Base-by-base conservation (phyloP, 1,140 invertebrate species). In the Cheumatopsyche charites region DNA sequence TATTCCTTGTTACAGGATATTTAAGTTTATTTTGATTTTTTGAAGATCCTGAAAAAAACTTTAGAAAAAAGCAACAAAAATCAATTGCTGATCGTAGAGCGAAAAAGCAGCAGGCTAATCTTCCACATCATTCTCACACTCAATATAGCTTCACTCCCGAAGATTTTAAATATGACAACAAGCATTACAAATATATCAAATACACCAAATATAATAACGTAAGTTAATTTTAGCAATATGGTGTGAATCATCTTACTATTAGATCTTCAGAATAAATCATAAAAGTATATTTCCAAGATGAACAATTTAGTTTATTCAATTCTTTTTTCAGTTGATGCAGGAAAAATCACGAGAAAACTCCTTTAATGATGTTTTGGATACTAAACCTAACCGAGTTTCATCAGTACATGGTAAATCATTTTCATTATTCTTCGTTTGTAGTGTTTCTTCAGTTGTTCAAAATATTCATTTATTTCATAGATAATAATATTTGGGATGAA, bases 131-230 rank as follows among this genome's bases (percentile, higher is more conserved):
- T 26, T 61, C 61, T 17, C 82, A 81, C 77, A 78, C 81, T 76
- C 79, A 86, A 77, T 85, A 90, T 78, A 90, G 89, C 29, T 88
- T 91, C 77, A 91, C 89, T 5, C 90, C 90, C 5, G 88, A 90
- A 77, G 90, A 92, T 79, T 91, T 92, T 80, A 92, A 91, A 79
- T 92, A 90, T 77, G 90, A 91, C 76, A 91, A 91, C 84, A 91
- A 92, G 81, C 90, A 91, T 80, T 92, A 91, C 81, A 91, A 91
- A 77, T 91, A 92, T 78, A 88, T 92, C 75, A 92, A 91, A 79
- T 92, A 91, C 78, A 90, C 88, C 19, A 90, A 91, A 78, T 89
- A 88, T 75, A 86, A 86, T 77, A 91, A 91, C 84, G 88, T 89
- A 78, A 83, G 81, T 77, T 9, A 17, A 42, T n/a, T 6, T 61